Evolutionary conservation across 2,888 invertebrate species (phyloP), one percentile per base, ranked within the genome.

Genomic region (Eupeodes luniger): DNA sequence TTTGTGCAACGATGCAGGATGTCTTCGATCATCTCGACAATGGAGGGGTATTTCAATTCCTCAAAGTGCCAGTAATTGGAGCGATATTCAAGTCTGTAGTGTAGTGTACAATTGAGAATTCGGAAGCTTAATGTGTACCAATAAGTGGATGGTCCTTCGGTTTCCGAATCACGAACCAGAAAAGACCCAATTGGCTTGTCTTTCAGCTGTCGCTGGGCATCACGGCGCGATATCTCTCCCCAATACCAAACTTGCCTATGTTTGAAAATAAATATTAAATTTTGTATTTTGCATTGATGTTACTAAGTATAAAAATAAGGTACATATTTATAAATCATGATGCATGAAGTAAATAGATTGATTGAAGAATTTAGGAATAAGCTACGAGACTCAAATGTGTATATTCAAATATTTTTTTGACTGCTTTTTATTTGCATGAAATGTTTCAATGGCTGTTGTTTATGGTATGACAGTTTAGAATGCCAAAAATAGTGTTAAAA

Each of bases 111-210:
- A 34, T 96, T 96, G 81, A 95, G 94, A 91, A 95, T 95, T 84
- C 96, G 95, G 93, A 97, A 97, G 92, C 96, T 96, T 72, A 97
- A 93, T 49, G 96, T 96, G 90, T 97, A 95, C 89, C 97, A 94
- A 91, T 96, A 95, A 85, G 95, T 94, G 90, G 95, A 95, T 78
- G 96, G 96, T 0, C 92, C 93, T 14, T 91, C 91, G 2, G 92
- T 92, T 27, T 96, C 96, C 4, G 96, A 96, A 92, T 97, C 97
- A n/a, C 97, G 94, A 6, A 97, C 96, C 83, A 97, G 93, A 93
- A 97, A 97, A 14, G 96, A 95, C 51, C 97, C 97, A 90, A 97
- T 96, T 9, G 96, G 96, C 91, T 96, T 95, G 85, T 95, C 95
- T 69, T 94, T 93, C 47, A 97, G 93, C 91, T 96, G 96, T 78